phyloP scores from a whole-genome alignment of 2,113 vertebrate genomes.

The Eublepharis macularius region DNA sequence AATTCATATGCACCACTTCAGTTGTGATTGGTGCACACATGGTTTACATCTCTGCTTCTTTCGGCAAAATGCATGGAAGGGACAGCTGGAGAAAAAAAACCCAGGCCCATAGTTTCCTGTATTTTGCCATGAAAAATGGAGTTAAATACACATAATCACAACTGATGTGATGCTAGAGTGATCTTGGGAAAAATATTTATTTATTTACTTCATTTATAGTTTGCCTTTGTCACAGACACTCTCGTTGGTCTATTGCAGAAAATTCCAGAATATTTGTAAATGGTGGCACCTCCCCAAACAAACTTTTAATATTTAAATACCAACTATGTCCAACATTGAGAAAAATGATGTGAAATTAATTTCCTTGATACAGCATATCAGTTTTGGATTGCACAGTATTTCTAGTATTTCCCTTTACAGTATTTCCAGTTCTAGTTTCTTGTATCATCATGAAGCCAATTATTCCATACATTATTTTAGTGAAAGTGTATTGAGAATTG shows the following conservation, averaged over 20 bases:
- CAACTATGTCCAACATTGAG: background rate
- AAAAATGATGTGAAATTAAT: background rate
- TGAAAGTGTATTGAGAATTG: background rate
- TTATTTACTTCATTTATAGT: background rate
- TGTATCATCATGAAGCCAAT: background rate
- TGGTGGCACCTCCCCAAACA: background rate
- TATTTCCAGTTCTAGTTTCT: too few species aligned
- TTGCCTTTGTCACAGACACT: too few species aligned
- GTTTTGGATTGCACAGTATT: too few species aligned
- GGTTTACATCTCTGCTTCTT: background rate
- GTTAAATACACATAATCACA: background rate
- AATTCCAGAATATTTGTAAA: background rate
- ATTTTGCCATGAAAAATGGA: background rate
- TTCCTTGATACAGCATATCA: background rate
- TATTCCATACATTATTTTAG: background rate
- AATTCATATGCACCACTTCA: background rate
- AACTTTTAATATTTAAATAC: background rate
- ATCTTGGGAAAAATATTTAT: background rate
- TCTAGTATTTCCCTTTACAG: too few species aligned
- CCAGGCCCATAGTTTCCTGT: background rate
- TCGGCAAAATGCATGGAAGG: background rate
- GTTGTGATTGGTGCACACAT: background rate
- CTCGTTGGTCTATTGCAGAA: background rate
- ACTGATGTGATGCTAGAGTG: background rate
- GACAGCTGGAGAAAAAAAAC: background rate